Evolutionary conservation across 2,888 invertebrate species (phyloP), one percentile per base, ranked within the genome.

Genomic region (Noctua janthina): DNA sequence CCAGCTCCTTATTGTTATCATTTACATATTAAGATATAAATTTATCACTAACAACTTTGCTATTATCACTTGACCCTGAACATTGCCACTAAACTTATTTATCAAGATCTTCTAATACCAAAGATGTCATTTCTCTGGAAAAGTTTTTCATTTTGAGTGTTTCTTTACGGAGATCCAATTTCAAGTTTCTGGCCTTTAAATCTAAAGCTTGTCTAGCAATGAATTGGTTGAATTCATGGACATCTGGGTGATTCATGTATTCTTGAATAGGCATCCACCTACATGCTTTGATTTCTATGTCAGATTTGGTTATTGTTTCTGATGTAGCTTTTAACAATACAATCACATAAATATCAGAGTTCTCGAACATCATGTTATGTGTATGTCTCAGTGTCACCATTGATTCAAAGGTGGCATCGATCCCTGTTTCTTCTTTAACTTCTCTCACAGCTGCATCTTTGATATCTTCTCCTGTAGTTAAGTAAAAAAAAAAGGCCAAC

Each of bases 371-470:
- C 78, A 98, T 98, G 56, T 97, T 96, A 92, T 99, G 99, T 39
- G 98, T 97, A 92, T 99, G 99, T 84, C 99, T 97, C 72, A 99
- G 97, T 70, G 98, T 97, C 2, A 99, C 94, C 82, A 99, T 95
- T 35, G 98, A 98, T 79, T 98, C 97, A 94, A 99, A 99, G 90
- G 97, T 97, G 0, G 98, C 97, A 87, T 97, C 95, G 77, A 99
- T 97, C 73, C 98, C 98, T 0, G 99, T 99, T 96, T 99, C 99
- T 96, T 99, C 99, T 76, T 97, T 96, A 0, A 99, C 98, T 96
- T 99, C 99, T 86, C 99, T 97, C 76, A 98, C 97, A 0, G 98
- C 99, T 23, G 99, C 99, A 90, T 98, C 98, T 81, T 97, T 97
- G 67, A 99, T 97, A 92, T 99, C 98, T 97, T 99, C 99, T 78